Percentiles rank a stretch among this genome's conserved stretches.
phyloP scores from a whole-genome alignment of 2,888 invertebrate species.

The Amiota communis region DNA sequence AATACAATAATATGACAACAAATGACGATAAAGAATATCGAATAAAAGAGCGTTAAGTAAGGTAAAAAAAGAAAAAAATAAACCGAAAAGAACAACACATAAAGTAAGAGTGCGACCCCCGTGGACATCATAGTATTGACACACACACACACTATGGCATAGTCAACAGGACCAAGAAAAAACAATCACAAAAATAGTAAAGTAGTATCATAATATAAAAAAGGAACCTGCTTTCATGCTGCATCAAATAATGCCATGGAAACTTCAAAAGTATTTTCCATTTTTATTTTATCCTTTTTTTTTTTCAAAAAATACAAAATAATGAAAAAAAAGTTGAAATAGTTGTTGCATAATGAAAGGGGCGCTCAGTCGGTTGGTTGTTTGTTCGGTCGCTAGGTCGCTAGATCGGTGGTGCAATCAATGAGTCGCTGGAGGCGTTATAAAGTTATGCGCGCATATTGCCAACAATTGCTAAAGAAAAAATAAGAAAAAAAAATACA shows the following conservation, averaged over 20 bases:
- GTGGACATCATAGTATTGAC: background rate
- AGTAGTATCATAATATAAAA: background rate
- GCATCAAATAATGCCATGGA: background rate
- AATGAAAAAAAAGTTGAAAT: background rate
- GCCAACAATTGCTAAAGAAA: slow-evolving; percentile 7
- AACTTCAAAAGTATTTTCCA: background rate
- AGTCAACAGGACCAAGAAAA: slow-evolving; percentile 4
- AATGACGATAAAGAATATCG: too few species aligned
- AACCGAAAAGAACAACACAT: too few species aligned
- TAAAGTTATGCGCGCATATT: slow-evolving; percentile 4
- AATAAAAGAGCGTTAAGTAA: too few species aligned
- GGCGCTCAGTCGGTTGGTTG: background rate
- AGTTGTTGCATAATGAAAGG: slow-evolving; percentile 12
- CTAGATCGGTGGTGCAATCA: background rate
- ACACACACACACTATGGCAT: background rate
- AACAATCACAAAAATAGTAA: background rate
- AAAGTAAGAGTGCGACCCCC: slow-evolving; percentile 8
- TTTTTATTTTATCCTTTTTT: background rate
- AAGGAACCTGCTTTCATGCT: background rate
- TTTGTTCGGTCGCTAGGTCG: too few species aligned
- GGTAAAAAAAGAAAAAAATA: too few species aligned
- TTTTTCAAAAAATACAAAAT: background rate
- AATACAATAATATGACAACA: background rate
- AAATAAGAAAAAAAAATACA: background rate
- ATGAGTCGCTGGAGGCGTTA: background rate